phyloP scores from a whole-genome alignment of 2,888 invertebrate genomes.

The Dynastes grantii region DNA sequence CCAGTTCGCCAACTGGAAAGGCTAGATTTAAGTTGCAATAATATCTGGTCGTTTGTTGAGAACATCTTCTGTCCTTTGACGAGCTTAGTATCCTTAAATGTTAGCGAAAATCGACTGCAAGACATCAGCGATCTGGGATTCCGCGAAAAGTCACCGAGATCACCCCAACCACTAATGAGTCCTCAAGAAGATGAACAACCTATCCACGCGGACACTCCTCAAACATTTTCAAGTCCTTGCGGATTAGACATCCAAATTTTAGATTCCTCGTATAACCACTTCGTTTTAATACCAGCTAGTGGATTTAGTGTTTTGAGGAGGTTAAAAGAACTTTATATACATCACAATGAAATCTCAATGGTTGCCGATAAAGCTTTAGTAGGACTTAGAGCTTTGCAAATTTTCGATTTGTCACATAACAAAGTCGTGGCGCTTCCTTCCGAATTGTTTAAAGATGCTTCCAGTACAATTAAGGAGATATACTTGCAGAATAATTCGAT shows the following conservation, averaged over 20 bases:
- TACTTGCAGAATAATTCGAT: conserved; percentile 94
- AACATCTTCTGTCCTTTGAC: conserved; percentile 88
- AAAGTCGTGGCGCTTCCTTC: conserved; percentile 91
- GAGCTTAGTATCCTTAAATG: conserved; percentile 85
- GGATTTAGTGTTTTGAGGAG: conserved; percentile 87
- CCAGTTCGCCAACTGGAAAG: conserved; percentile 86
- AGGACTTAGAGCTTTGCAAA: conserved; percentile 86
- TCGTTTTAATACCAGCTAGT: conserved; percentile 86
- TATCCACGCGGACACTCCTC: conserved; percentile 63
- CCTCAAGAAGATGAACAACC: conserved; percentile 74
- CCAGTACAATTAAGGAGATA: conserved; percentile 87
- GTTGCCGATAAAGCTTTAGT: conserved; percentile 88
- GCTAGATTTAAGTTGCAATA: conserved; percentile 89
- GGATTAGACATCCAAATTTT: conserved; percentile 86
- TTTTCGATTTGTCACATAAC: conserved; percentile 92
- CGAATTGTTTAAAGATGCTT: conserved; percentile 86
- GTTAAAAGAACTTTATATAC: conserved; percentile 85
- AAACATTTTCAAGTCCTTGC: conserved; percentile 73
- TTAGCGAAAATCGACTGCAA: conserved; percentile 90
- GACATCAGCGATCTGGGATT: conserved; percentile 91
- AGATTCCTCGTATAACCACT: conserved; percentile 89
- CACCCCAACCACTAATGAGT: conserved; percentile 79
- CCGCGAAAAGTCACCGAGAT: conserved; percentile 76
- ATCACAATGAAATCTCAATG: conserved; percentile 92
- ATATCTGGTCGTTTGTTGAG: conserved; percentile 91